Evolutionary conservation across 2,113 vertebrate genomes (phyloP).

Genomic region (Sinocyclocheilus anophthalmus): DNA sequence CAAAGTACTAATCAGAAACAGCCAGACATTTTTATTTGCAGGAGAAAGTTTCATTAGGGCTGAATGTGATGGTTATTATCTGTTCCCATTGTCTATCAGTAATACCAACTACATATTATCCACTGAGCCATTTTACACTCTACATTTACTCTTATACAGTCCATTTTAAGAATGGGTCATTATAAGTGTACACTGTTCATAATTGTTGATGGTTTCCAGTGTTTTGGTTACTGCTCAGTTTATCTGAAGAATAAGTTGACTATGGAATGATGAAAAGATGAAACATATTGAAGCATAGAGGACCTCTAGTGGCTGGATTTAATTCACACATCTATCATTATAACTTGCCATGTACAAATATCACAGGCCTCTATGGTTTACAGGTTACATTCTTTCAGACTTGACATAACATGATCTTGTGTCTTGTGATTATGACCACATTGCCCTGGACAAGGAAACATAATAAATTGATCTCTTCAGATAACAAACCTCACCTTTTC

Average conservation of each 20-base stretch:
- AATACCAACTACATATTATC: neutral
- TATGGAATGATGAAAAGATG: neutral
- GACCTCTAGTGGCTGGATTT: neutral
- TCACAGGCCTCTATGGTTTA: neutral
- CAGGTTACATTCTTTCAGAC: too few relatives aligned
- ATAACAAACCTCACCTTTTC: neutral
- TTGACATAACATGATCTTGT: too few relatives aligned
- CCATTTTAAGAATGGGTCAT: neutral
- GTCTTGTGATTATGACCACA: neutral
- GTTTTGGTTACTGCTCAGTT: neutral
- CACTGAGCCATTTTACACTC: neutral
- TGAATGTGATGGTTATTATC: neutral
- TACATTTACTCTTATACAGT: too few relatives aligned
- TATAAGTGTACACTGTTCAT: conserved; percentile 6
- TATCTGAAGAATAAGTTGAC: neutral
- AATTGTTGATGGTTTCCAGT: too few relatives aligned
- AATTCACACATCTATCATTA: too few relatives aligned
- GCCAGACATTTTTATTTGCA: neutral
- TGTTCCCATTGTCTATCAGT: neutral
- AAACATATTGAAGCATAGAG: neutral
- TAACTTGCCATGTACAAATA: neutral
- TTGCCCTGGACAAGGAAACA: neutral
- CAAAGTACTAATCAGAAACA: neutral
- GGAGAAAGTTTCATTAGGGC: neutral
- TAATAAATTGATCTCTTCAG: neutral